Conservation (phyloP, 1,140 invertebrate species). For the Drosophila burlai region DNA sequence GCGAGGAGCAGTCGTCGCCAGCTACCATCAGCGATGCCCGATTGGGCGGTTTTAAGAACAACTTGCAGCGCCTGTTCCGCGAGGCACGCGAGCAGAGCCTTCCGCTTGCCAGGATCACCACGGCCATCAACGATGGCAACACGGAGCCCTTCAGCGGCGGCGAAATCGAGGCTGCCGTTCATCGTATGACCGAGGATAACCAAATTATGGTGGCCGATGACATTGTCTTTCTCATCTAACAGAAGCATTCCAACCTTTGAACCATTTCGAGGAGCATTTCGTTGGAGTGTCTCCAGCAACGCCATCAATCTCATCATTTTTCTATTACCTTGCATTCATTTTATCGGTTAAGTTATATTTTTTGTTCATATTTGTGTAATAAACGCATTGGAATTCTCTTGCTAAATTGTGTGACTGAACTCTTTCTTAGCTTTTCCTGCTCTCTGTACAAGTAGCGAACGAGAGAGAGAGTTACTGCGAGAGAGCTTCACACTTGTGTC, state of each 20-base stretch:
- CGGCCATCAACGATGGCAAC: constrained; percentile 88
- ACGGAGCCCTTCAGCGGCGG: constrained; percentile 88
- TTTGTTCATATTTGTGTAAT: constrained; percentile 39
- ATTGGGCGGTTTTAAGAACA: constrained; percentile 87
- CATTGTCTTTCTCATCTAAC: constrained; percentile 94
- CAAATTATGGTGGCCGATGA: constrained; percentile 96
- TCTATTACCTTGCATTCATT: background rate
- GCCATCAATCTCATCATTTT: constrained; percentile 7
- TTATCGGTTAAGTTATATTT: constrained; percentile 30
- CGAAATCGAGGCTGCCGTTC: constrained; percentile 92
- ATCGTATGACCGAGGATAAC: constrained; percentile 94
- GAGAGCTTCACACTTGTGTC: no score
- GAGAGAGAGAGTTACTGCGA: no score
- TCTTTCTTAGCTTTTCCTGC: no score
- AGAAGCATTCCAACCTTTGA: background rate
- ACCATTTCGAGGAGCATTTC: background rate
- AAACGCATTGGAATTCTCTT: constrained; percentile 24
- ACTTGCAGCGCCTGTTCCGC: constrained; percentile 89
- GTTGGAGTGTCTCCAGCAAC: background rate
- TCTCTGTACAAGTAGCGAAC: no score
- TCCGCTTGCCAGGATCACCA: constrained; percentile 87
- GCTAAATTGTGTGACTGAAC: background rate
- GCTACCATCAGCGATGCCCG: constrained; percentile 62
- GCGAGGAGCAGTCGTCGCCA: constrained; percentile 32
- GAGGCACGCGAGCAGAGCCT: constrained; percentile 90